A percentile compares a stretch with the other conserved stretches of the same genome.
Evolutionary conservation across 2,113 vertebrate genomes (phyloP).

Genomic region (Archocentrus centrarchus): DNA sequence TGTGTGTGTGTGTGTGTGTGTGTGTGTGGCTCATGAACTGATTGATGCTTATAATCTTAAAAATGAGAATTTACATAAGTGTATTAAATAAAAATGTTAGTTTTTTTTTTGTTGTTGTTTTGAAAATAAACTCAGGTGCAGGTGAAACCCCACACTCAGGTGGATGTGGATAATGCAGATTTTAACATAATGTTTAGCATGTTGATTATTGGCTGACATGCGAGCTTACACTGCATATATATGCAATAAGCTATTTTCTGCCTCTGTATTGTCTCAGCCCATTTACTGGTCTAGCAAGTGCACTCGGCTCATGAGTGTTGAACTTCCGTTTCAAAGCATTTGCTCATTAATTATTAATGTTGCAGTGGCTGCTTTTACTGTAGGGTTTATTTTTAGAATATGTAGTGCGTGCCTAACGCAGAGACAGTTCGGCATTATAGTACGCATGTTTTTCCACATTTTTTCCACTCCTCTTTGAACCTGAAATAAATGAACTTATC

Average conservation of each 20-base stretch:
- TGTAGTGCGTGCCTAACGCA: not conserved
- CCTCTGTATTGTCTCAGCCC: not conserved
- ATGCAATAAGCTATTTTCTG: rapidly evolving
- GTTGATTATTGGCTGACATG: too few relatives aligned
- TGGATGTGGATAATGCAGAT: not conserved
- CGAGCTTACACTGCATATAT: not conserved
- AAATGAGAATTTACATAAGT: too few relatives aligned
- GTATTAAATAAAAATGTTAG: too few relatives aligned
- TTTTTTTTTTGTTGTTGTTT: too few relatives aligned
- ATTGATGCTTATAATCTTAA: not conserved
- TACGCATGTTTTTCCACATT: not conserved
- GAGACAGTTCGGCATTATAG: not conserved
- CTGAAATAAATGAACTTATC: not conserved
- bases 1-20: not conserved
- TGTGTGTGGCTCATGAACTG: not conserved
- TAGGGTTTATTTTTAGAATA: not conserved
- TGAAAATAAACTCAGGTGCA: too few relatives aligned
- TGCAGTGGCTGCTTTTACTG: not conserved
- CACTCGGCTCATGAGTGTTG: not conserved
- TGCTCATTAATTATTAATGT: not conserved
- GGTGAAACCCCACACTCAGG: not conserved
- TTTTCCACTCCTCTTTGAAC: not conserved
- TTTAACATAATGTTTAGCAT: not conserved
- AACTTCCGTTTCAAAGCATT: slow-evolving; percentile 3
- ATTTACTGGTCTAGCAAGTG: not conserved